phyloP scores from a whole-genome alignment of 2,888 invertebrate genomes.

The Thereva nobilitata region DNA sequence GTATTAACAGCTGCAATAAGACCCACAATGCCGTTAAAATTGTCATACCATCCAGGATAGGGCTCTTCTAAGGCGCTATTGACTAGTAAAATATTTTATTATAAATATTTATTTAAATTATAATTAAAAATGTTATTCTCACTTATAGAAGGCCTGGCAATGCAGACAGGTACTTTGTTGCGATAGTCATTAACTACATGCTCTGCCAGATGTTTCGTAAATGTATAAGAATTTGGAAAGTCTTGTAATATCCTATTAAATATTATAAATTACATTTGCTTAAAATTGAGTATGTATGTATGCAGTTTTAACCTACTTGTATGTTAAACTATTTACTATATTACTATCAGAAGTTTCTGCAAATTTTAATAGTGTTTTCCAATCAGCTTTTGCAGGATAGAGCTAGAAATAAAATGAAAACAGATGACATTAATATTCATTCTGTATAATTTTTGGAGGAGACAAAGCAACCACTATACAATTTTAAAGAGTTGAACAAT shows the following conservation, averaged over 20 bases:
- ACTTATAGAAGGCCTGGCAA: conserved; percentile 84
- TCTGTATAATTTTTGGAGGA: too few species aligned
- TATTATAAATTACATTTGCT: neutral
- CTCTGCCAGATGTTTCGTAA: conserved; percentile 82
- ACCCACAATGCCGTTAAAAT: conserved; percentile 81
- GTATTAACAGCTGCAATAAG: conserved; percentile 68
- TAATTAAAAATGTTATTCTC: neutral
- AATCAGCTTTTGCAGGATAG: conserved; percentile 61
- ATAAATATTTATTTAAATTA: neutral
- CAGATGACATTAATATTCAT: too few species aligned
- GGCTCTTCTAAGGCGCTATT: conserved; percentile 65
- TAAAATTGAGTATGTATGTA: neutral
- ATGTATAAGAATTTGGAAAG: conserved; percentile 85
- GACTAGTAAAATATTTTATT: conserved; percentile 58
- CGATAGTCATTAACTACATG: conserved; percentile 68
- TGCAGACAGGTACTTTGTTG: conserved; percentile 68
- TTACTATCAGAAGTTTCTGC: conserved; percentile 64
- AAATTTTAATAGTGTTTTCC: conserved; percentile 65
- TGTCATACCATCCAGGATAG: conserved; percentile 78
- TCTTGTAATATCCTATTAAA: conserved; percentile 60
- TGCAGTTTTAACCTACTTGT: conserved; percentile 62
- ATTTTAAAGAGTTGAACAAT: too few species aligned
- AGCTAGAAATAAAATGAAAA: neutral
- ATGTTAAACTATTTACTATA: conserved; percentile 61
- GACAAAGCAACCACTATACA: too few species aligned